Conservation (phyloP, 1,140 invertebrate genomes). For the Scylla paramamosain region DNA sequence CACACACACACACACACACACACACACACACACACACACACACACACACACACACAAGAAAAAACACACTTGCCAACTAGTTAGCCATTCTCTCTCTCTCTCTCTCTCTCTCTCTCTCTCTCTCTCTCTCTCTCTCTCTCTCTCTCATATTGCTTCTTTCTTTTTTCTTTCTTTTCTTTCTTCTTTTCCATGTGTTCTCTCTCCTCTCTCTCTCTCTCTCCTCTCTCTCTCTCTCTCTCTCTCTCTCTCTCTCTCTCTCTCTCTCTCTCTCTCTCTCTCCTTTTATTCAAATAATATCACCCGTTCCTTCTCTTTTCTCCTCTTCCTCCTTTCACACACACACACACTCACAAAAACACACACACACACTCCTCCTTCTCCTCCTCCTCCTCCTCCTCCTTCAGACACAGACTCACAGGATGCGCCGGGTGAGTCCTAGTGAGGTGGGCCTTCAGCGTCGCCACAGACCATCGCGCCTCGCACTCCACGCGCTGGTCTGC, state of each 20-base stretch:
- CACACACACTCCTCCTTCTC: neutral
- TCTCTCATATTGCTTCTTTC: no score
- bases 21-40: no score
- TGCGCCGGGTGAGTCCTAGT: neutral
- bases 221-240: neutral
- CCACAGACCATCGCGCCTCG: conserved; percentile 43
- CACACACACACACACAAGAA: no score
- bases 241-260: conserved; percentile 1
- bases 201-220: neutral
- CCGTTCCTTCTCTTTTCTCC: neutral
- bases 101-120: no score
- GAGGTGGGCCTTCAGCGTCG: conserved; percentile 18
- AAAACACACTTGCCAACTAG: no score
- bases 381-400: neutral
- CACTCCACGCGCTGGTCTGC: conserved; percentile 63
- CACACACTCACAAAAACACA: no score
- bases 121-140: no score
- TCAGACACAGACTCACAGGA: neutral
- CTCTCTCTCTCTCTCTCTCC: neutral
- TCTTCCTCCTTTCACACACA: neutral
- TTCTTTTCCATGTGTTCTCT: neutral
- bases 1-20: no score
- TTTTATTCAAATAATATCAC: neutral
- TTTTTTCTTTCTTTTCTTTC: neutral
- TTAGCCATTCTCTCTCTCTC: no score